A percentile compares a stretch with the other conserved stretches of the same genome.
phyloP scores from a whole-genome alignment of 2,888 invertebrate species.

The Cerastoderma edule region DNA sequence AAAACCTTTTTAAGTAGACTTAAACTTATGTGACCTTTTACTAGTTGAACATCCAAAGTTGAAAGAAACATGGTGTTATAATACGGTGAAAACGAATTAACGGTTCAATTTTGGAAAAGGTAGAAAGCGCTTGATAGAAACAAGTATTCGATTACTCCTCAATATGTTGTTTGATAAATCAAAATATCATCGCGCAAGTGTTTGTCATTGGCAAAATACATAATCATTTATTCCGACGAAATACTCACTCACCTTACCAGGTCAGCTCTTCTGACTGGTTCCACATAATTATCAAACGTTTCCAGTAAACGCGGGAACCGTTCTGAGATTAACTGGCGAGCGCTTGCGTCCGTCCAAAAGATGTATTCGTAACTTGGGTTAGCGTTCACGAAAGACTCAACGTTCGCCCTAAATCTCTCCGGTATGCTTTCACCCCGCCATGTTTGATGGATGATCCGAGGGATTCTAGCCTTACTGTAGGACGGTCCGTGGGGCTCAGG shows the following conservation, averaged over 20 bases:
- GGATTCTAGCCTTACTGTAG: conserved; percentile 51
- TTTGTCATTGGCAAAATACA: too few species aligned
- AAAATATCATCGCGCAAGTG: too few species aligned
- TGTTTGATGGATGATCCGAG: conserved; percentile 76
- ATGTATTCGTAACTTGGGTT: conserved; percentile 80
- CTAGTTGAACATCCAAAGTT: too few species aligned
- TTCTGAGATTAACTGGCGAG: conserved; percentile 70
- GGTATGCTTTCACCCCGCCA: conserved; percentile 72
- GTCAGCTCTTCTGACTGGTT: conserved; percentile 77
- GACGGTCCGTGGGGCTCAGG: conserved; percentile 27
- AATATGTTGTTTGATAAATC: too few species aligned
- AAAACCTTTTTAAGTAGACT: too few species aligned
- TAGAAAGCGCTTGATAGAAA: too few species aligned
- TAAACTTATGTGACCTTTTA: too few species aligned
- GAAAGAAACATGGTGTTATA: too few species aligned
- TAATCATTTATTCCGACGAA: too few species aligned
- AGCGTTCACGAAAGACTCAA: conserved; percentile 72
- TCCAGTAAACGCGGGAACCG: conserved; percentile 71
- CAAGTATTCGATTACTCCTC: too few species aligned
- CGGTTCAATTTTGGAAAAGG: too few species aligned
- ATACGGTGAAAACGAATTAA: too few species aligned
- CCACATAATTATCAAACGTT: conserved; percentile 73
- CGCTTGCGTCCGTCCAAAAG: conserved; percentile 81
- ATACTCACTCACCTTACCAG: conserved; percentile 51
- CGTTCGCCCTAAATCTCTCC: conserved; percentile 67